A percentile compares a stretch with the other conserved stretches of the same genome.
Conservation (phyloP, 2,888 invertebrate species). For the Imbricaverruca yamaguchii region DNA sequence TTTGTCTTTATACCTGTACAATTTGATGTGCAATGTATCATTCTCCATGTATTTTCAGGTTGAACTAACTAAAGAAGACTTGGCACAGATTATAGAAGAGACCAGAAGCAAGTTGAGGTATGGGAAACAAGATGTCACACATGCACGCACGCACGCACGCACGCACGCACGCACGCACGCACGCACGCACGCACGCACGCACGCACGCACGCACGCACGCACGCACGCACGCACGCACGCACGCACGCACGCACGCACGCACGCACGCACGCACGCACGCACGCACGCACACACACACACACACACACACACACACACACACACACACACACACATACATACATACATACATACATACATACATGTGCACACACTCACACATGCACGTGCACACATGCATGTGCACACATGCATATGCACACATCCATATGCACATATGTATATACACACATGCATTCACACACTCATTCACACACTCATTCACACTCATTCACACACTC, state of each 20-base stretch:
- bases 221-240: not conserved
- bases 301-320: conserved; percentile 22
- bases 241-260: conserved; percentile 12
- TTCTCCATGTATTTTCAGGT: conserved; percentile 40
- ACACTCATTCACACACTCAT: conserved; percentile 15
- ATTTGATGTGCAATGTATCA: not conserved
- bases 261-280: not conserved
- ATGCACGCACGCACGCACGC: conserved; percentile 6
- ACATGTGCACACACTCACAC: conserved; percentile 17
- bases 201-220: not conserved
- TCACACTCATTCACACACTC: conserved; percentile 24
- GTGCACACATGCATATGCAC: conserved; percentile 20
- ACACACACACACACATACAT: conserved; percentile 23
- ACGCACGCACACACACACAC: conserved; percentile 20
- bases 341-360: no score
- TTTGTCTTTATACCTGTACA: not conserved
- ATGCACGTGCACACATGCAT: conserved; percentile 22
- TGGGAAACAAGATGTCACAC: conserved; percentile 33
- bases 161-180: not conserved
- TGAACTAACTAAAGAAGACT: conserved; percentile 64
- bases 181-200: conserved; percentile 14
- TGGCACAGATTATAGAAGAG: conserved; percentile 65
- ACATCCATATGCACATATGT: conserved; percentile 12
- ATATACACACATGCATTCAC: conserved; percentile 22
- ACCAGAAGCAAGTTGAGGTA: conserved; percentile 60